Evolutionary conservation across 2,113 vertebrate genomes (phyloP).

Genomic region (Gnathonemus longibarbis): DNA sequence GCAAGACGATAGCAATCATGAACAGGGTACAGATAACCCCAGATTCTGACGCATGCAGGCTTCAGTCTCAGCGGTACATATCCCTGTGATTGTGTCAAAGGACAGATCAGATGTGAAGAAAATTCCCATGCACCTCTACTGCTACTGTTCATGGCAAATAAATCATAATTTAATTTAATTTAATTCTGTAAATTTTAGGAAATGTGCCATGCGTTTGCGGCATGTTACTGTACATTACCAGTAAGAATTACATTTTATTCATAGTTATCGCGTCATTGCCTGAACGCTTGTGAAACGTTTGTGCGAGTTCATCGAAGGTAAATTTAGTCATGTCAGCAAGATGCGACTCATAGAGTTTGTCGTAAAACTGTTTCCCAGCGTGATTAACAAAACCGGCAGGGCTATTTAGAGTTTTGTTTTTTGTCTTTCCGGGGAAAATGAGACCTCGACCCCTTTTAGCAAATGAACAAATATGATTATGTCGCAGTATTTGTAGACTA

Average conservation of each 20-base stretch:
- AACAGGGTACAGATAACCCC: not conserved
- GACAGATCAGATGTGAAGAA: not conserved
- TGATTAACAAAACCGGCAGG: not conserved
- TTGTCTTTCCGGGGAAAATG: not conserved
- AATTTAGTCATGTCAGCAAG: not conserved
- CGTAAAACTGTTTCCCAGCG: not conserved
- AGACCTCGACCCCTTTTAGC: constrained; percentile 1
- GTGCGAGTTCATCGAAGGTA: not conserved
- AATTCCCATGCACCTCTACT: not conserved
- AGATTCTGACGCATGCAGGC: not conserved
- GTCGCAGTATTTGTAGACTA: not conserved
- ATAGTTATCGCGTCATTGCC: not conserved
- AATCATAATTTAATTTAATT: not conserved
- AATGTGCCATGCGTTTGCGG: not conserved
- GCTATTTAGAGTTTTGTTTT: not conserved
- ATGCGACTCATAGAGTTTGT: not conserved
- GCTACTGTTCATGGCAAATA: not conserved
- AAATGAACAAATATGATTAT: not conserved
- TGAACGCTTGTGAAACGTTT: not conserved
- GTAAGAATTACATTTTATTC: not conserved
- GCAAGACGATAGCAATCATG: not conserved
- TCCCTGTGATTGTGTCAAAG: not conserved
- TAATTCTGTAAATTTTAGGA: not conserved
- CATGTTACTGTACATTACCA: not conserved
- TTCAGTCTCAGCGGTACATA: not conserved